Evolutionary conservation across 2,797 vertebrate species (phyloP).

Genomic region (Delichon dasypus): DNA sequence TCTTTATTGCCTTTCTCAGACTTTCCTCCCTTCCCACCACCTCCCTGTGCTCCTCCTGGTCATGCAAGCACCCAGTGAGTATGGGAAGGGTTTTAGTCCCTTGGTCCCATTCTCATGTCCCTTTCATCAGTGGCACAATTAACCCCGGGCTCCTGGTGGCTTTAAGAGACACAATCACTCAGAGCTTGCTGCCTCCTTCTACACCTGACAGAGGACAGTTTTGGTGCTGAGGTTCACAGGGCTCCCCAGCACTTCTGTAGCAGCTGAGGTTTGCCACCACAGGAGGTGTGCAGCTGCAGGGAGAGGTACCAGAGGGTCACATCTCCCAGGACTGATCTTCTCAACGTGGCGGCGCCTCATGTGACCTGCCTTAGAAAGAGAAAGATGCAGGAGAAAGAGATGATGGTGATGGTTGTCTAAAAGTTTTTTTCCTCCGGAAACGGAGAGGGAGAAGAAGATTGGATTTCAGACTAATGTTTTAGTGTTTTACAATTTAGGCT

Average conservation of each 20-base stretch:
- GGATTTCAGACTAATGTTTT: background rate
- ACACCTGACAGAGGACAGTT: background rate
- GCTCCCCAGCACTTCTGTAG: rapidly evolving
- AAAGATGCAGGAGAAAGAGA: background rate
- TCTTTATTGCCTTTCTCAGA: background rate
- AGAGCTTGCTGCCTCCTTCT: background rate
- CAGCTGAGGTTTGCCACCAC: background rate
- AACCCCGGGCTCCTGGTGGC: background rate
- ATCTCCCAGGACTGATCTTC: background rate
- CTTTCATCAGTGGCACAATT: background rate
- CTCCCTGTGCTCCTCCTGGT: background rate
- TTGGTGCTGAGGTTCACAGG: background rate
- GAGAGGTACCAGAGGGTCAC: background rate
- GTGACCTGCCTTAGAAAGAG: background rate
- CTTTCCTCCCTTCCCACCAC: background rate
- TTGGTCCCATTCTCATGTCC: background rate
- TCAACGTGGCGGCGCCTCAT: background rate
- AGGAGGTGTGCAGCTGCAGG: background rate
- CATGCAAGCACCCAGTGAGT: background rate
- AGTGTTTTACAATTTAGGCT: background rate
- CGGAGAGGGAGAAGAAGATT: background rate
- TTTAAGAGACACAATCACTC: background rate
- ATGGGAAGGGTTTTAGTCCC: background rate
- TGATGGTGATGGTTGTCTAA: background rate
- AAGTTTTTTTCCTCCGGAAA: background rate